Conservation (phyloP, 2,113 vertebrate species). For the Mastomys coucha region DNA sequence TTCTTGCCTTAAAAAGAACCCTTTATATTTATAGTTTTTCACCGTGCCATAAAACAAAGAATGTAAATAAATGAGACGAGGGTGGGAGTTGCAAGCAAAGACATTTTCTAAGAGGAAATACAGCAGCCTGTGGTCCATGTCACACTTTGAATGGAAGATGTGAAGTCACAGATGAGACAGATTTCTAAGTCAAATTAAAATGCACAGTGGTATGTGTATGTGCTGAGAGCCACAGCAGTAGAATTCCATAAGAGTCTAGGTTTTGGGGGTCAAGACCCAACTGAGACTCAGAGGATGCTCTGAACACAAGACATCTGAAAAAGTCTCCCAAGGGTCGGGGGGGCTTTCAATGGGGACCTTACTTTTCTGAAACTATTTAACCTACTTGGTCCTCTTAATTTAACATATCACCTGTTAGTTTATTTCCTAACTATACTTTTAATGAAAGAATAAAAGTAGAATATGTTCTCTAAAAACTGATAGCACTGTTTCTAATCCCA, state of each 20-base stretch:
- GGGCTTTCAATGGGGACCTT: neutral
- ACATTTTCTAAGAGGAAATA: neutral
- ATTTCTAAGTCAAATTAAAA: conserved; percentile 12
- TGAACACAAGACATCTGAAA: neutral
- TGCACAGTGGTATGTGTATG: neutral
- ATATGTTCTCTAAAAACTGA: neutral
- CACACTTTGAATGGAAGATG: neutral
- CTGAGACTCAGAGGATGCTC: neutral
- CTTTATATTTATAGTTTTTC: conserved; percentile 65
- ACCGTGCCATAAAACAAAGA: conserved; percentile 44
- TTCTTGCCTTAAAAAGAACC: conserved; percentile 59
- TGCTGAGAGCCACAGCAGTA: neutral
- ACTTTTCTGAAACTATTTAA: neutral
- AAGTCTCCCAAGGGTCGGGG: neutral
- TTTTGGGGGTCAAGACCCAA: neutral
- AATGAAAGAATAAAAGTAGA: neutral
- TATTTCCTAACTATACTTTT: conserved; percentile 27
- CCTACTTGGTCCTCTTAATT: neutral
- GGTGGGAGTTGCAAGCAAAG: neutral
- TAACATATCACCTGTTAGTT: neutral
- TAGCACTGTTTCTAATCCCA: neutral
- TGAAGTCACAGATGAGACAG: neutral
- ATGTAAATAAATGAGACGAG: conserved; percentile 62
- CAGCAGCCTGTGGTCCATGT: neutral
- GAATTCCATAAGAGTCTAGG: neutral